Conservation (phyloP, 37 sponge, comb jelly and placozoan species). For the Mnemiopsis leidyi region DNA sequence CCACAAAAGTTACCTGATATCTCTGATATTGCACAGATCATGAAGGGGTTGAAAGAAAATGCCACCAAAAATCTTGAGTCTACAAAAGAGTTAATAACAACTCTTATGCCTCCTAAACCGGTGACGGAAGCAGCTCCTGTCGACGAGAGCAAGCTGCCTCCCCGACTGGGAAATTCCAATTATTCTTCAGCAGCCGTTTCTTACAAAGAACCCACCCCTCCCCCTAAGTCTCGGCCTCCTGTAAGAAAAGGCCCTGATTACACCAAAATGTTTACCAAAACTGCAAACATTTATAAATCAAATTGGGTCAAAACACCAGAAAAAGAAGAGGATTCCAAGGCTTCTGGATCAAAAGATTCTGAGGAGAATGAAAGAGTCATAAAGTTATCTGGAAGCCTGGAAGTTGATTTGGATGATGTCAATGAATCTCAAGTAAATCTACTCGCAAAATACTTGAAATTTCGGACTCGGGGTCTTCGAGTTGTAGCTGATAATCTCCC, state of each 20-base stretch:
- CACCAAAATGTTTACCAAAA: not conserved
- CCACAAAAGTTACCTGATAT: not conserved
- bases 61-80: not conserved
- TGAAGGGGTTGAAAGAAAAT: not conserved
- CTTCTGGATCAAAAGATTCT: not conserved
- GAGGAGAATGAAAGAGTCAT: not conserved
- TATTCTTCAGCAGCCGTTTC: not conserved
- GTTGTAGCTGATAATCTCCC: not conserved
- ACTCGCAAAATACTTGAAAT: not conserved
- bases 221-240: not conserved
- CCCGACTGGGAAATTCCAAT: not conserved
- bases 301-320: not conserved
- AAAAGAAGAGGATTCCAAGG: not conserved
- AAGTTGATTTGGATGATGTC: constrained; percentile 18
- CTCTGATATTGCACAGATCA: constrained; percentile 24
- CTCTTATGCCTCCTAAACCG: not conserved
- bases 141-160: not conserved
- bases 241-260: not conserved
- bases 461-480: not conserved
- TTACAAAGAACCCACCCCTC: not conserved
- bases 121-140: not conserved
- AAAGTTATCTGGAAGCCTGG: not conserved
- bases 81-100: not conserved
- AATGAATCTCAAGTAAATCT: not conserved
- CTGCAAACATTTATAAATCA: not conserved